Conservation (phyloP, 2,888 invertebrate species). For the Hirtodrosophila alboralis region DNA sequence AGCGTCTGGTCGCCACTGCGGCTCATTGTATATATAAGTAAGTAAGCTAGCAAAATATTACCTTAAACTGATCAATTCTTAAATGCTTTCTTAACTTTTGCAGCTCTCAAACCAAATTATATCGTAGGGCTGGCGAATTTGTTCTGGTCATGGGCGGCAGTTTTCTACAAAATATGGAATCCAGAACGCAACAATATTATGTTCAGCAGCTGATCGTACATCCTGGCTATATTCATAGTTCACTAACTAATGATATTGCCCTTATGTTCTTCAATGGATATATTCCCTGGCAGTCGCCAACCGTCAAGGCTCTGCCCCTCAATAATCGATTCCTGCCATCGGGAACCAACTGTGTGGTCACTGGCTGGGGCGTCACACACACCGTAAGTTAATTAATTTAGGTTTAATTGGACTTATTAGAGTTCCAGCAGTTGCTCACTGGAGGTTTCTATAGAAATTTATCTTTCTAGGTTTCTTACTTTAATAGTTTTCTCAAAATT, state of each 20-base stretch:
- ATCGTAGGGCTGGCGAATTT: constrained; percentile 49
- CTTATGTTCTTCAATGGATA: constrained; percentile 71
- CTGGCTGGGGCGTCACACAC: constrained; percentile 71
- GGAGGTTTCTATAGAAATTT: no score
- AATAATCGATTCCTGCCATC: constrained; percentile 10
- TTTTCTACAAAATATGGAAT: constrained; percentile 21
- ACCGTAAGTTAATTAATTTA: constrained; percentile 12
- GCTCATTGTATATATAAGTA: constrained; percentile 68
- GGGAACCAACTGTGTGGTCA: constrained; percentile 57
- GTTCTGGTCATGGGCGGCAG: constrained; percentile 73
- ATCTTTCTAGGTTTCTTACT: no score
- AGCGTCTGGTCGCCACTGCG: constrained; percentile 70
- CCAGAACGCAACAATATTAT: constrained; percentile 51
- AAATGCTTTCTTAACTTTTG: background rate
- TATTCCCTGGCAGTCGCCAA: constrained; percentile 55
- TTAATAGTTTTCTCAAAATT: no score
- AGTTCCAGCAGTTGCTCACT: no score
- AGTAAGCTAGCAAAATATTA: background rate
- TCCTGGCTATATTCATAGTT: constrained; percentile 32
- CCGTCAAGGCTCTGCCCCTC: constrained; percentile 52
- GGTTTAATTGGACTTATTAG: no score
- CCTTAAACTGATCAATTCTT: no score
- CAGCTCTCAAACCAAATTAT: constrained; percentile 15
- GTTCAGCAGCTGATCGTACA: constrained; percentile 63
- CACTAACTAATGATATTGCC: constrained; percentile 71